Conservation (phyloP, 2,113 vertebrate genomes). For the Aegithalos caudatus region DNA sequence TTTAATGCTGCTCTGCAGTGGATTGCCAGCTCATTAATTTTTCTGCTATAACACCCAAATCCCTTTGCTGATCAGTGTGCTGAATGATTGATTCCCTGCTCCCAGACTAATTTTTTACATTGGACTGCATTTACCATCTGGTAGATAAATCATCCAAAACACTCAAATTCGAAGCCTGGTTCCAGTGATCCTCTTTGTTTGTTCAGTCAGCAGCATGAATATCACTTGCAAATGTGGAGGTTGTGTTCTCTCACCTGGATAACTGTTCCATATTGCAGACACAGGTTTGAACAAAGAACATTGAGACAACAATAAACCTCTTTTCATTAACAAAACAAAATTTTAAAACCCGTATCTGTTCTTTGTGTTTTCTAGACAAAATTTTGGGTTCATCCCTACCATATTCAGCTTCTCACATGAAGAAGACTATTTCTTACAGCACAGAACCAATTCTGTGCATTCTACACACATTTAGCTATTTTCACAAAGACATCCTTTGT, state of each 20-base stretch:
- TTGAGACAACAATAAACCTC: neutral
- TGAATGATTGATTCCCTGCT: conserved; percentile 65
- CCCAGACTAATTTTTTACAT: conserved; percentile 63
- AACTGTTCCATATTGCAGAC: neutral
- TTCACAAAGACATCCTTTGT: neutral
- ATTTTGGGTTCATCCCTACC: neutral
- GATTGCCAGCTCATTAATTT: conserved; percentile 68
- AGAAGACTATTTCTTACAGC: neutral
- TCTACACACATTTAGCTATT: neutral
- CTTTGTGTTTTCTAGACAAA: neutral
- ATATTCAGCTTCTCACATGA: neutral
- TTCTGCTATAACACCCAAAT: conserved; percentile 63
- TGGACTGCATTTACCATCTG: conserved; percentile 66
- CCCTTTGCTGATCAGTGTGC: conserved; percentile 61
- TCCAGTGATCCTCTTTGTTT: conserved; percentile 53
- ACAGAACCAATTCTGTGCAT: neutral
- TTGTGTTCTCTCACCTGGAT: conserved; percentile 45
- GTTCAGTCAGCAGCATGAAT: conserved; percentile 7
- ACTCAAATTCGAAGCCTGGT: conserved; percentile 5
- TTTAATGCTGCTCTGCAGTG: conserved; percentile 42
- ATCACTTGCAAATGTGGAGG: conserved; percentile 41
- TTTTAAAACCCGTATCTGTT: neutral
- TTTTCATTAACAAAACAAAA: neutral
- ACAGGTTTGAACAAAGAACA: conserved; percentile 5
- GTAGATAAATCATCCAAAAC: conserved; percentile 61